These are phyloP conservation scores for Benitochromis conjunctus DNA, from an alignment of 2,113 vertebrate species.

Conservation along the genomic window DNA sequence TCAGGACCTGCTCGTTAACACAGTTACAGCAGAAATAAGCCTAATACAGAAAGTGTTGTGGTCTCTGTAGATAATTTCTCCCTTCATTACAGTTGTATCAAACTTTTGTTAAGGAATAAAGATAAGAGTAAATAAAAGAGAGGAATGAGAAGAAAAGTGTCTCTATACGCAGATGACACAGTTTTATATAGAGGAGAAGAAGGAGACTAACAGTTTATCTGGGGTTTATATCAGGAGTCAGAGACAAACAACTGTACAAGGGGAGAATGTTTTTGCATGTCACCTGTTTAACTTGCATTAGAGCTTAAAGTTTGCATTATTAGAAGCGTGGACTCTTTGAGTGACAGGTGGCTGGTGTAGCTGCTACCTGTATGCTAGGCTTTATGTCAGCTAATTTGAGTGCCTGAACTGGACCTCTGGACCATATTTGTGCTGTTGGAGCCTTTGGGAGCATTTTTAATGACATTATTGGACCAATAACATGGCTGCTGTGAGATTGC, in stretches of 20 bases:
- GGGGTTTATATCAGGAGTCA: not conserved
- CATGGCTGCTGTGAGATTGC: not conserved
- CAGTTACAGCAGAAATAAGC: not conserved
- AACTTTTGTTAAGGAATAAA: not conserved
- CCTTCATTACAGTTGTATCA: not conserved
- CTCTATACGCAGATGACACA: not conserved
- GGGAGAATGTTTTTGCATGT: not conserved
- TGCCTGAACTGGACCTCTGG: not conserved
- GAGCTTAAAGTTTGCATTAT: not conserved
- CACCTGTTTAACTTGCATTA: not conserved
- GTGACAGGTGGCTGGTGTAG: not conserved
- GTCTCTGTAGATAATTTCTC: not conserved
- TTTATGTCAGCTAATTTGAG: not conserved
- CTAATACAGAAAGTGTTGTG: not conserved
- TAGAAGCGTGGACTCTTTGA: not conserved
- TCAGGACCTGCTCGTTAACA: not conserved
- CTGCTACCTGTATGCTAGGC: not conserved
- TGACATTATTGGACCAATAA: not conserved
- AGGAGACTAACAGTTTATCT: not conserved
- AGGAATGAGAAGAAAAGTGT: not conserved
- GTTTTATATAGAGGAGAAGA: not conserved
- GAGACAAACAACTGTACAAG: not conserved
- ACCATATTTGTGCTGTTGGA: not conserved
- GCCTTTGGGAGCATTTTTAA: not conserved
- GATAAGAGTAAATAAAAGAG: not conserved